Conservation (phyloP, 1,140 invertebrate species). For the Atta colombica region DNA sequence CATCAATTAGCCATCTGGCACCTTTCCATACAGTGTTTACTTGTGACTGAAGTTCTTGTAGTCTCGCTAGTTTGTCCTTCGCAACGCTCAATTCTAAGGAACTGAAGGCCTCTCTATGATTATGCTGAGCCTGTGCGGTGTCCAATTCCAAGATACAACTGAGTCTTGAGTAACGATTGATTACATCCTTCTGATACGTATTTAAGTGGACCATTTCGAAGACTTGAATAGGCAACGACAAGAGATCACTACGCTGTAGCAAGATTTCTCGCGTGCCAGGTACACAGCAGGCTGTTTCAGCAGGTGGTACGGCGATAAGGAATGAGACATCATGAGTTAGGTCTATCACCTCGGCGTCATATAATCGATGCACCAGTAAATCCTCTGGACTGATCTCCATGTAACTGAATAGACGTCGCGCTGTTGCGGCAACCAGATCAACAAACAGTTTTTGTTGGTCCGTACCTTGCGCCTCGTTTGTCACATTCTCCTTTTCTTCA, state of each 20-base stretch:
- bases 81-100: slow-evolving; percentile 94
- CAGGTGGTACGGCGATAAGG: slow-evolving; percentile 95
- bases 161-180: slow-evolving; percentile 95
- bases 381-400: slow-evolving; percentile 92
- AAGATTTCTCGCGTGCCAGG: slow-evolving; percentile 95
- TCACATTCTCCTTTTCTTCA: slow-evolving; percentile 86
- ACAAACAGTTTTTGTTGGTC: slow-evolving; percentile 94
- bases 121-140: slow-evolving; percentile 95
- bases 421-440: slow-evolving; percentile 90
- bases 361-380: slow-evolving; percentile 91
- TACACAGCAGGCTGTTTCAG: slow-evolving; percentile 95
- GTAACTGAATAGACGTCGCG: slow-evolving; percentile 91
- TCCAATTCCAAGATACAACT: slow-evolving; percentile 97
- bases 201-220: slow-evolving; percentile 97
- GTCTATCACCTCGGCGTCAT: slow-evolving; percentile 97
- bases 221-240: slow-evolving; percentile 94
- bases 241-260: slow-evolving; percentile 92
- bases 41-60: slow-evolving; percentile 94
- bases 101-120: slow-evolving; percentile 97
- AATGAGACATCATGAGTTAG: slow-evolving; percentile 95
- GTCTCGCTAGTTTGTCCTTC: slow-evolving; percentile 92
- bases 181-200: slow-evolving; percentile 95
- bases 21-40: slow-evolving; percentile 96
- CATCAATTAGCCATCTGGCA: slow-evolving; percentile 97
- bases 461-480: slow-evolving; percentile 86